Percentiles rank a stretch among this genome's conserved stretches.
Conservation (phyloP, 1,140 invertebrate genomes). For the Macrobrachium nipponense region DNA sequence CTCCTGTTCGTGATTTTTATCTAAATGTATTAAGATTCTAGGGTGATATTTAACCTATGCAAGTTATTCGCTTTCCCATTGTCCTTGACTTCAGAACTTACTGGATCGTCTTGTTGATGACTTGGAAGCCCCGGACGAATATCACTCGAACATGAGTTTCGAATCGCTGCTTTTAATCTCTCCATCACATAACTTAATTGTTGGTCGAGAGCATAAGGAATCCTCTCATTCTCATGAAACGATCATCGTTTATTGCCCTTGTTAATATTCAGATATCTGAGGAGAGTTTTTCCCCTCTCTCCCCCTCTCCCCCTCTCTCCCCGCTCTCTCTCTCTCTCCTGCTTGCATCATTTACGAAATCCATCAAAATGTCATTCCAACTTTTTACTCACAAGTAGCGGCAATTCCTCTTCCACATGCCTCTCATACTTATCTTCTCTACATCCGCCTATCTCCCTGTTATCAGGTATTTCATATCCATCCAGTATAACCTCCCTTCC, state of each 20-base stretch:
- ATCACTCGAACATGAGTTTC: no score
- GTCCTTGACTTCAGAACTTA: neutral
- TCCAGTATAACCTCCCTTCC: neutral
- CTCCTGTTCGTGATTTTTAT: slow-evolving; percentile 37
- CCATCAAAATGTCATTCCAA: slow-evolving; percentile 30
- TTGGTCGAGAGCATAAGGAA: no score
- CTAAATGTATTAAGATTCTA: slow-evolving; percentile 60
- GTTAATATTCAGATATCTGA: no score
- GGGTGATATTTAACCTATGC: slow-evolving; percentile 52
- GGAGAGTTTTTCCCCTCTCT: no score
- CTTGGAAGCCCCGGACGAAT: no score
- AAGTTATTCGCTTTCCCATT: slow-evolving; percentile 40
- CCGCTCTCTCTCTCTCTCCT: neutral
- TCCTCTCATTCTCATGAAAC: no score
- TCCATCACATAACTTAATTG: no score
- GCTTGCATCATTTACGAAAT: slow-evolving; percentile 25
- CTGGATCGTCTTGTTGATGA: no score
- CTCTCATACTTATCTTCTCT: neutral
- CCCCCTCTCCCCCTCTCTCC: no score
- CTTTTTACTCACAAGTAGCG: neutral
- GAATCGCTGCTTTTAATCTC: no score
- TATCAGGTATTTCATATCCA: neutral
- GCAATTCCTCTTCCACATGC: neutral
- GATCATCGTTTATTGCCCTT: no score
- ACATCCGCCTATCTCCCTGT: neutral